Percentiles rank a stretch among this genome's conserved stretches.
These are phyloP conservation scores for Neria commutata DNA, from an alignment of 2,888 invertebrate species.

Conservation along the genomic window DNA sequence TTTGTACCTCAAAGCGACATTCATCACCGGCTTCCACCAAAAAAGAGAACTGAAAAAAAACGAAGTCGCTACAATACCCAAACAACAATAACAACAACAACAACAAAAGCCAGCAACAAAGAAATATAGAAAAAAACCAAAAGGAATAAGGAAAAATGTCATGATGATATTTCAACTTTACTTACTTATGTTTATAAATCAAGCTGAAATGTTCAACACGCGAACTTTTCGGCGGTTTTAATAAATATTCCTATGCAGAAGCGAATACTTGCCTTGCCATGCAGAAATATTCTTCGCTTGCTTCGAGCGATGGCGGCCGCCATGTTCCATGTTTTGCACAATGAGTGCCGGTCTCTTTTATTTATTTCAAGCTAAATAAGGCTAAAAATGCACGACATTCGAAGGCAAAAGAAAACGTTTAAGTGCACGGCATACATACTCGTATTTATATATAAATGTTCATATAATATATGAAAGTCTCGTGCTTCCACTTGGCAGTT, in stretches of 20 bases:
- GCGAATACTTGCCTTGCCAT: slow-evolving; percentile 29
- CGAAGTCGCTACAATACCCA: slow-evolving; percentile 13
- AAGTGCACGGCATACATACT: neutral
- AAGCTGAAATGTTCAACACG: slow-evolving; percentile 44
- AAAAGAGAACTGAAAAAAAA: no score
- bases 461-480: no score
- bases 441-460: no score
- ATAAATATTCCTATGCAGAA: slow-evolving; percentile 25
- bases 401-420: no score
- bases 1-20: slow-evolving; percentile 45
- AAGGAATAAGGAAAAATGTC: slow-evolving; percentile 28
- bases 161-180: slow-evolving; percentile 42
- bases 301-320: slow-evolving; percentile 36
- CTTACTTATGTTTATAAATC: slow-evolving; percentile 50
- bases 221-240: slow-evolving; percentile 36
- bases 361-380: slow-evolving; percentile 33
- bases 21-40: slow-evolving; percentile 39
- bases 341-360: slow-evolving; percentile 42
- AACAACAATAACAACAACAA: slow-evolving; percentile 20
- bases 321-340: slow-evolving; percentile 36
- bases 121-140: slow-evolving; percentile 13
- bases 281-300: slow-evolving; percentile 15
- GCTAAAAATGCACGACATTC: no score
- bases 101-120: neutral
- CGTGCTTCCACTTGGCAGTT: no score